A percentile compares a stretch with the other conserved stretches of the same genome.
These are phyloP conservation scores for Muraenolepis orangiensis DNA, from an alignment of 2,797 vertebrate species.

Conservation along the genomic window DNA sequence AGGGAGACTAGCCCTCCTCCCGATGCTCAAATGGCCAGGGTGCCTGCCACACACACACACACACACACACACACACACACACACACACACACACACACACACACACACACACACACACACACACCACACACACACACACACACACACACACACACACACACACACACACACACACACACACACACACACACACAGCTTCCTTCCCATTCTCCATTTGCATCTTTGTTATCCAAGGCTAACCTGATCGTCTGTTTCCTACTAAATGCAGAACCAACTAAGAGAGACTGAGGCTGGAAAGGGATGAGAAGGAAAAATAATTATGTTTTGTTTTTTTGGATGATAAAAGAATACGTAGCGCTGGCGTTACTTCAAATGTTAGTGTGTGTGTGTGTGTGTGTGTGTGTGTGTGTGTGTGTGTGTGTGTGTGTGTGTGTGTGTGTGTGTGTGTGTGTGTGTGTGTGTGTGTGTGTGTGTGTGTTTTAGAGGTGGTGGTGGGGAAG, in stretches of 20 bases:
- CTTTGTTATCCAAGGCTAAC: conserved; percentile 16
- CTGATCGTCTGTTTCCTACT: conserved; percentile 2
- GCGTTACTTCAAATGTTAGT: too few relatives aligned
- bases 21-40: conserved; percentile 47
- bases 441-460: background rate
- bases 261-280: conserved; percentile 23
- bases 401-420: background rate
- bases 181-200: background rate
- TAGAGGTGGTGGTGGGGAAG: background rate
- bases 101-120: conserved; percentile 2
- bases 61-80: conserved; percentile 9
- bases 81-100: background rate
- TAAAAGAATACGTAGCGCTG: background rate
- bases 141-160: background rate
- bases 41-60: conserved; percentile 32
- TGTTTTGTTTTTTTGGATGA: background rate
- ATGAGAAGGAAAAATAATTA: background rate
- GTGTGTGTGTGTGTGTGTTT: background rate
- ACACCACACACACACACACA: background rate
- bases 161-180: background rate
- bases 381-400: background rate
- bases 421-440: too few relatives aligned
- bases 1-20: conserved; percentile 45
- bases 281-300: conserved; percentile 7
- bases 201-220: background rate